Conservation (phyloP, 2,113 vertebrate genomes). For the Monopterus albus region DNA sequence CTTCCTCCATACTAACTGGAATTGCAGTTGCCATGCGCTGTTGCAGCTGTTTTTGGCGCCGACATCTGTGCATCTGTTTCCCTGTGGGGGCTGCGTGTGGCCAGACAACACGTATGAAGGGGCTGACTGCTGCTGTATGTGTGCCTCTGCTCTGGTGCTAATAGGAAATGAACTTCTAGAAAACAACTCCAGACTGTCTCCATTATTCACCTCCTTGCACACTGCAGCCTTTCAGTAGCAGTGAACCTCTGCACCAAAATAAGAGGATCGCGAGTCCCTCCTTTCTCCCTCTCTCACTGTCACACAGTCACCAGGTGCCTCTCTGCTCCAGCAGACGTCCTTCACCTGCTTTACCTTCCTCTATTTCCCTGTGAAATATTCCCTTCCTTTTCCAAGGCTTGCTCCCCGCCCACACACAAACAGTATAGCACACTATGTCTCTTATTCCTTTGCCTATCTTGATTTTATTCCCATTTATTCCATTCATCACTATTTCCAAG, state of each 20-base stretch:
- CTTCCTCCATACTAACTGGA: conserved; percentile 7
- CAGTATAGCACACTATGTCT: background rate
- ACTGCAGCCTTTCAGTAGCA: conserved; percentile 61
- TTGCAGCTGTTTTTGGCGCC: conserved; percentile 36
- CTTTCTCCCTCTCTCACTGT: conserved; percentile 26
- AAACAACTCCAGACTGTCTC: conserved; percentile 18
- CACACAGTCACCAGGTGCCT: conserved; percentile 2
- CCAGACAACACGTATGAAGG: conserved; percentile 26
- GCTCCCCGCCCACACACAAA: background rate
- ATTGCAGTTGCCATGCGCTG: conserved; percentile 40
- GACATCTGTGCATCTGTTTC: conserved; percentile 58
- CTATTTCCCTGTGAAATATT: background rate
- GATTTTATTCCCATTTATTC: background rate
- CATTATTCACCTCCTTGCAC: conserved; percentile 37
- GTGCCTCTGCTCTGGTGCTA: conserved; percentile 19
- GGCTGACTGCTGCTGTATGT: conserved; percentile 25
- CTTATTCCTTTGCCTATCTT: too few species aligned
- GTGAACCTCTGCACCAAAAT: conserved; percentile 76
- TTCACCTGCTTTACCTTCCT: background rate
- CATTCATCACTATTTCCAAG: conserved; percentile 33
- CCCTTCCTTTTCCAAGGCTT: too few species aligned
- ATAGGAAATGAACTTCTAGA: conserved; percentile 32
- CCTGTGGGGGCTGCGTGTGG: conserved; percentile 45
- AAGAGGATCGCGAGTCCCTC: conserved; percentile 59
- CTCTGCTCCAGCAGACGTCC: conserved; percentile 12